phyloP scores from a whole-genome alignment of 2,888 invertebrate genomes.

The Muscina levida region DNA sequence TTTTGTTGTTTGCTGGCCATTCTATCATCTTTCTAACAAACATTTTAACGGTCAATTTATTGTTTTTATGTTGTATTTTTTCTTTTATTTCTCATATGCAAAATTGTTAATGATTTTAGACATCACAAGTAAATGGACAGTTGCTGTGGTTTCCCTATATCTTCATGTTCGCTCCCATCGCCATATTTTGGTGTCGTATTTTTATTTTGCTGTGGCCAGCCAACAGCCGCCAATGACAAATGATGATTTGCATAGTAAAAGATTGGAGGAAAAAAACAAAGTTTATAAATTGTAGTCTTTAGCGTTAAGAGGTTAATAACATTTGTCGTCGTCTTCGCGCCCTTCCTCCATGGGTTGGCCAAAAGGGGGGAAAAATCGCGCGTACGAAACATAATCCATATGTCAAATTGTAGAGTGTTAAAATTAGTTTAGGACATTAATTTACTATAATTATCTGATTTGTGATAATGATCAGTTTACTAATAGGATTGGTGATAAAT shows the following conservation, averaged over 20 bases:
- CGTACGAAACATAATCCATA: neutral
- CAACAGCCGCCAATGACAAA: conserved; percentile 39
- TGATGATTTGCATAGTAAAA: conserved; percentile 39
- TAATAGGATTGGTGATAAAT: neutral
- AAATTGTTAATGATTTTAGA: conserved; percentile 46
- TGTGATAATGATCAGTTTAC: conserved; percentile 12
- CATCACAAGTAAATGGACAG: neutral
- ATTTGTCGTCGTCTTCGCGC: neutral
- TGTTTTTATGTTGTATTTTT: conserved; percentile 17
- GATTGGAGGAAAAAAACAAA: too few relatives aligned
- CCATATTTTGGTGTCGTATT: too few relatives aligned
- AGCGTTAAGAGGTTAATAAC: conserved; percentile 11
- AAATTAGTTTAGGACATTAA: conserved; percentile 39
- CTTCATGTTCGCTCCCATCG: too few relatives aligned
- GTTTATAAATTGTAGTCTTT: conserved; percentile 6
- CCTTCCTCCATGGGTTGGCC: neutral
- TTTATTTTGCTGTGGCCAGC: neutral
- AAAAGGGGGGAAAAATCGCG: neutral
- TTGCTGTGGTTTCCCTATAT: too few relatives aligned
- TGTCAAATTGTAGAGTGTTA: conserved; percentile 24
- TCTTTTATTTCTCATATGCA: too few relatives aligned
- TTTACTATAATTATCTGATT: conserved; percentile 27
- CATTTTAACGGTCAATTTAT: conserved; percentile 28
- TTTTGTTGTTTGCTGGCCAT: neutral
- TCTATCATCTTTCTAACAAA: conserved; percentile 16